phyloP scores from a whole-genome alignment of 2,797 vertebrate genomes.

The Darevskia nairensis region DNA sequence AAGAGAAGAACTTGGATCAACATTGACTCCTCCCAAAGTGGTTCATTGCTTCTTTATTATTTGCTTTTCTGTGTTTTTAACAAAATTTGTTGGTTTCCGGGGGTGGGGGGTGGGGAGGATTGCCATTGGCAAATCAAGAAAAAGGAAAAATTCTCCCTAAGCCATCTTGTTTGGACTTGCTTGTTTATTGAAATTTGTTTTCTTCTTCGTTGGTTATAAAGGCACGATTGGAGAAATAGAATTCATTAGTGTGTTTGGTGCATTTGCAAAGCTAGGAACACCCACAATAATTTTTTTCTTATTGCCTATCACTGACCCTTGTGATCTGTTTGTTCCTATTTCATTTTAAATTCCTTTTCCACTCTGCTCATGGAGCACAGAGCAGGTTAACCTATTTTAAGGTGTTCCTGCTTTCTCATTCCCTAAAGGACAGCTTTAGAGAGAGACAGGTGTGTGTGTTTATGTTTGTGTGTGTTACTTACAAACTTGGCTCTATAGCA shows the following conservation, averaged over 20 bases:
- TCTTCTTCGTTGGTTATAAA: neutral
- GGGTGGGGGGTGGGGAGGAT: too few relatives aligned
- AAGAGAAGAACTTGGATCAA: neutral
- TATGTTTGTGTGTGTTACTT: neutral
- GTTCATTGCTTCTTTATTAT: neutral
- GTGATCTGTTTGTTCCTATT: neutral
- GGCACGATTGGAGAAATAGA: neutral
- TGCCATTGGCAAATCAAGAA: neutral
- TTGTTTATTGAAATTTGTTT: neutral
- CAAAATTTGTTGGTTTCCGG: neutral
- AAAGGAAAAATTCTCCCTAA: neutral
- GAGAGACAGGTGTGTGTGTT: neutral
- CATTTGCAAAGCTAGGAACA: neutral
- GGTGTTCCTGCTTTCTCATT: neutral
- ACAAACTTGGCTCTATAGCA: neutral
- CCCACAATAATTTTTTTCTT: conserved; percentile 16
- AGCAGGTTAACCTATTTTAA: neutral
- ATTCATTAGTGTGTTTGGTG: neutral
- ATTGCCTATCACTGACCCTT: conserved; percentile 23
- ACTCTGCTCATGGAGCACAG: neutral
- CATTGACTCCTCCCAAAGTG: neutral
- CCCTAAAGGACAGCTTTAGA: neutral
- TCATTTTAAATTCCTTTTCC: neutral
- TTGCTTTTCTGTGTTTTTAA: neutral
- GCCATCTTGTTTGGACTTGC: neutral